Percentiles rank a stretch among this genome's conserved stretches.
Conservation (phyloP, 2,797 vertebrate genomes). For the Pantherophis vulpinus region DNA sequence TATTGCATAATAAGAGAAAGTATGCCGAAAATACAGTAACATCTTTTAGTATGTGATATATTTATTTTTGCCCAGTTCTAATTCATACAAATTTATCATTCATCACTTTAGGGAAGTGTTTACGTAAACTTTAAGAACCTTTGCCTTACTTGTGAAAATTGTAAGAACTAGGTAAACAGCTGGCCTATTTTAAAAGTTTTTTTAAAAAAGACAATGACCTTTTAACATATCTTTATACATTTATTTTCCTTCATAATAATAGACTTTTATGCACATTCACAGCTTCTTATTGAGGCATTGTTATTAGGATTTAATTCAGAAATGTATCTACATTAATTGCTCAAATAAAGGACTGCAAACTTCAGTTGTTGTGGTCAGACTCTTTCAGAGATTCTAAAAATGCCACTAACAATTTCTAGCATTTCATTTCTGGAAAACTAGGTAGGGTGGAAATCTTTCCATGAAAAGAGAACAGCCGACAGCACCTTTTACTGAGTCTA, state of each 20-base stretch:
- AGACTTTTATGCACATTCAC: not conserved
- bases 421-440: not conserved
- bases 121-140: not conserved
- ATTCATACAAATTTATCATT: not conserved
- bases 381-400: not conserved
- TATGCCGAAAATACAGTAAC: not conserved
- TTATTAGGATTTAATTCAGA: not conserved
- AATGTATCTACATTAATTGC: not conserved
- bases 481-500: not conserved
- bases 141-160: not conserved
- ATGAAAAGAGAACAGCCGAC: not conserved
- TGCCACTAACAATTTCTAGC: not conserved
- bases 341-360: not conserved
- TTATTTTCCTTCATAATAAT: not conserved
- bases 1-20: not conserved
- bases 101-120: not conserved
- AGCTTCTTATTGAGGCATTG: not conserved
- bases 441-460: not conserved
- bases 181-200: constrained; percentile 2
- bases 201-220: not conserved
- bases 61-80: not conserved
- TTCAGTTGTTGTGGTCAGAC: not conserved
- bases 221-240: constrained; percentile 3
- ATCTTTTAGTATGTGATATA: not conserved
- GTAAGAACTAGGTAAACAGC: not conserved